These are phyloP conservation scores for Halisarca cf. caerulea DNA, from an alignment of 37 sponge, comb jelly and placozoan species.

Conservation along the genomic window DNA sequence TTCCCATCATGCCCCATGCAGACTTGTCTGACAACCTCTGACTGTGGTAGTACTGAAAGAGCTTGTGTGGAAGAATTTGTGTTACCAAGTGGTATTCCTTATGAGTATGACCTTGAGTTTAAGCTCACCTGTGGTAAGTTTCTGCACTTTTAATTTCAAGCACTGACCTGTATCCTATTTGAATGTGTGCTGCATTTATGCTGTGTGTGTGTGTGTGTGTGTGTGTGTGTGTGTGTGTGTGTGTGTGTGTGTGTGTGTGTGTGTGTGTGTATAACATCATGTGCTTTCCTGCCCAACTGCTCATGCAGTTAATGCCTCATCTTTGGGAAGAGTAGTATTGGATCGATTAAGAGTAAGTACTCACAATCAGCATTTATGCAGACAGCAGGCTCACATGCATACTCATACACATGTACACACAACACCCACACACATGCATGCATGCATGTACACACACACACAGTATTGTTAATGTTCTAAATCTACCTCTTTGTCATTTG, in stretches of 20 bases:
- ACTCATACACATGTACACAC: too few relatives aligned
- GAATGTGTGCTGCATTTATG: background rate
- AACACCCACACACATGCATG: too few relatives aligned
- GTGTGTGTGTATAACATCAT: conserved; percentile 14
- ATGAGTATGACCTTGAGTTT: background rate
- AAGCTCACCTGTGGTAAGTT: conserved; percentile 43
- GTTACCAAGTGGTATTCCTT: conserved; percentile 24
- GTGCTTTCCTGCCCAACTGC: background rate
- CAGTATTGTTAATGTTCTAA: too few relatives aligned
- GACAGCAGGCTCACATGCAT: too few relatives aligned
- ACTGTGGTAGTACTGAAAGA: conserved; percentile 22
- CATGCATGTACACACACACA: too few relatives aligned
- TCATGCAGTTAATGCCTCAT: background rate
- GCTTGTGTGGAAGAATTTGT: conserved; percentile 26
- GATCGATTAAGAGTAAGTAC: background rate
- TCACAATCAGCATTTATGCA: too few relatives aligned
- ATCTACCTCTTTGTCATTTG: too few relatives aligned
- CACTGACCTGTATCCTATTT: background rate
- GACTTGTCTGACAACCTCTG: background rate
- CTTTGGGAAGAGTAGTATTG: background rate
- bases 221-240: conserved; percentile 49
- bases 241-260: conserved; percentile 43
- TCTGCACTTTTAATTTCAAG: background rate
- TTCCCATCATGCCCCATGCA: background rate
- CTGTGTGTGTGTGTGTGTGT: conserved; percentile 29